A percentile compares a stretch with the other conserved stretches of the same genome.
Evolutionary conservation across 1,140 invertebrate genomes (phyloP).

Genomic region (Aphis craccivora): DNA sequence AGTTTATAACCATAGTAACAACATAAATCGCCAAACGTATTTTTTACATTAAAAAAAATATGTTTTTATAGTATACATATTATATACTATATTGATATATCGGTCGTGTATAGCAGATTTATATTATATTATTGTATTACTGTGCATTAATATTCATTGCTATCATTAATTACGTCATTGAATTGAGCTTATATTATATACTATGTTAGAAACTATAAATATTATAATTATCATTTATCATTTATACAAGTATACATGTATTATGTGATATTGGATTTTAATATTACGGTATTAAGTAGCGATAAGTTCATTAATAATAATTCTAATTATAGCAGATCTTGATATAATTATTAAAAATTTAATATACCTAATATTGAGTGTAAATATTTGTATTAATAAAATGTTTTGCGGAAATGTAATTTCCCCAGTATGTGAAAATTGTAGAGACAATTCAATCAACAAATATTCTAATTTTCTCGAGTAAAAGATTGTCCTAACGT

Average conservation of each 20-base stretch:
- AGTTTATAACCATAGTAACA: conserved; percentile 3
- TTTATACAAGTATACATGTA: not conserved
- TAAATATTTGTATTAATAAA: not conserved
- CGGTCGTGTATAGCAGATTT: not conserved
- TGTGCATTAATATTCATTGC: not conserved
- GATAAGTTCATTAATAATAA: not conserved
- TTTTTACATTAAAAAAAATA: not conserved
- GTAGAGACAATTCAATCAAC: too few relatives aligned
- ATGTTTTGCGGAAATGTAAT: not conserved
- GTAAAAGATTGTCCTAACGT: not conserved
- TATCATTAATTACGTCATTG: not conserved
- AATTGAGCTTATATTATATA: not conserved
- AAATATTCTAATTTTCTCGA: not conserved
- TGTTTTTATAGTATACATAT: not conserved
- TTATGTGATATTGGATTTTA: not conserved
- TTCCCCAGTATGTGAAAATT: not conserved
- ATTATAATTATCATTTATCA: not conserved
- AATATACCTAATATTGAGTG: not conserved
- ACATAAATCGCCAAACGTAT: not conserved
- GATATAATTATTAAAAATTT: not conserved
- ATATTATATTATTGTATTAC: not conserved
- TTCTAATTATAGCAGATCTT: not conserved
- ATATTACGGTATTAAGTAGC: not conserved
- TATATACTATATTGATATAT: not conserved
- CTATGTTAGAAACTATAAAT: not conserved